Base-by-base conservation (phyloP, 2,888 invertebrate genomes). In the Lumbricus terrestris region DNA sequence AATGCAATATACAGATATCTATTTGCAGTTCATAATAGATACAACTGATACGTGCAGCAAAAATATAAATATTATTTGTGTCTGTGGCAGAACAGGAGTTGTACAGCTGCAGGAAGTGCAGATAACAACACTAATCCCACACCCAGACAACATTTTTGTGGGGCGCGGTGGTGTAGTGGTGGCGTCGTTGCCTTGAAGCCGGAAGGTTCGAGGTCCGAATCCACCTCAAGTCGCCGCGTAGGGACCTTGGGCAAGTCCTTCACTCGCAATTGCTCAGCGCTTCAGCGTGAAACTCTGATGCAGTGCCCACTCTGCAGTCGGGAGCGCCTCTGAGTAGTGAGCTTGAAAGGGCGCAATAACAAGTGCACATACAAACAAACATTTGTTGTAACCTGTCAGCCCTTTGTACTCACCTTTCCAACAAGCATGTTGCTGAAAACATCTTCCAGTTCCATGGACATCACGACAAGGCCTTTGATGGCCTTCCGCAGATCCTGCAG, bases 341-440 rank as follows among this genome's bases (percentile, higher is more conserved):
- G n/a, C n/a, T n/a, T n/a, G n/a, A n/a, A n/a, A n/a, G n/a, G n/a
- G n/a, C n/a, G n/a, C n/a, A n/a, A n/a, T n/a, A n/a, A n/a, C n/a
- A n/a, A n/a, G n/a, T n/a, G n/a, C n/a, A n/a, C n/a, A n/a, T n/a
- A n/a, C n/a, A n/a, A n/a, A n/a, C n/a, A n/a, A n/a, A n/a, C n/a
- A n/a, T n/a, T n/a, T 35, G 35, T 33, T 37, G n/a, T 34, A 33
- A 15, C 90, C 82, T 35, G 34, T 34, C 35, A 20, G 34, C n/a
- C n/a, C n/a, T n/a, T n/a, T n/a, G n/a, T n/a, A n/a, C 91, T 40
- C 91, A 94, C 94, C 94, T 94, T 94, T 90, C 95, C 95, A 37
- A 95, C 94, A 93, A 95, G 93, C 95, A 95, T 95, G 91, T 94
- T 94, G 91, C 94, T 94, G 92, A 94, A 94, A 89, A 95, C 94